phyloP scores from a whole-genome alignment of 2,888 invertebrate genomes.

The Tetramorium bicarinatum region DNA sequence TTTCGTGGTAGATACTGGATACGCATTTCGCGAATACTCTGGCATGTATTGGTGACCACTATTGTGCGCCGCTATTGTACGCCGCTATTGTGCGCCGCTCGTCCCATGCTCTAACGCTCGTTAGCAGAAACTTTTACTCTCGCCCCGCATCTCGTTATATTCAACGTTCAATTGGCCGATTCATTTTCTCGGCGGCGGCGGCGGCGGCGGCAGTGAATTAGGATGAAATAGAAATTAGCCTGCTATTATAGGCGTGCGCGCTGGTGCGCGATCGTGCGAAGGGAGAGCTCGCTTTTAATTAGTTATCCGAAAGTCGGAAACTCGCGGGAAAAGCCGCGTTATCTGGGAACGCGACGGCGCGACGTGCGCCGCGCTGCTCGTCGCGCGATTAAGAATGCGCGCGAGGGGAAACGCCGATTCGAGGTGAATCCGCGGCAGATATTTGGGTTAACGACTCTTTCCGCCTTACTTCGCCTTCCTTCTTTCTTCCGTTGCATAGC shows the following conservation, averaged over 20 bases:
- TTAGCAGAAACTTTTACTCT: slow-evolving; percentile 50
- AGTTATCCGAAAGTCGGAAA: slow-evolving; percentile 76
- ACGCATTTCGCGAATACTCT: background rate
- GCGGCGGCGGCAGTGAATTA: slow-evolving; percentile 42
- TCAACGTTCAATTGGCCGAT: slow-evolving; percentile 38
- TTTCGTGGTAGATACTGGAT: slow-evolving; percentile 2
- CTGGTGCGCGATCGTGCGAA: slow-evolving; percentile 70
- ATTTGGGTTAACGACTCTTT: slow-evolving; percentile 72
- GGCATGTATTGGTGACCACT: background rate
- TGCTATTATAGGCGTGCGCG: slow-evolving; percentile 15
- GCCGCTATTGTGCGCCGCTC: slow-evolving; percentile 6
- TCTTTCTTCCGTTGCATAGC: slow-evolving; percentile 51
- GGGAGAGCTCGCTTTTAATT: slow-evolving; percentile 75
- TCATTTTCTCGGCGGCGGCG: slow-evolving; percentile 34
- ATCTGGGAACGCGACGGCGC: slow-evolving; percentile 73
- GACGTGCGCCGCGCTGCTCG: slow-evolving; percentile 58
- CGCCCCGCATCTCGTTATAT: slow-evolving; percentile 44
- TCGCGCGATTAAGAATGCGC: slow-evolving; percentile 63
- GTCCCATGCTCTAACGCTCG: slow-evolving; percentile 21
- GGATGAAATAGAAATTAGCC: slow-evolving; percentile 68
- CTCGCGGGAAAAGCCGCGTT: slow-evolving; percentile 56
- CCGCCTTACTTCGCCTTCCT: slow-evolving; percentile 51
- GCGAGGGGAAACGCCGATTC: slow-evolving; percentile 42
- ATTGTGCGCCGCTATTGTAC: slow-evolving; percentile 28
- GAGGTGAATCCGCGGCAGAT: slow-evolving; percentile 61